These are phyloP conservation scores for Palaemon carinicauda DNA, from an alignment of 1,140 invertebrate species.

Conservation along the genomic window DNA sequence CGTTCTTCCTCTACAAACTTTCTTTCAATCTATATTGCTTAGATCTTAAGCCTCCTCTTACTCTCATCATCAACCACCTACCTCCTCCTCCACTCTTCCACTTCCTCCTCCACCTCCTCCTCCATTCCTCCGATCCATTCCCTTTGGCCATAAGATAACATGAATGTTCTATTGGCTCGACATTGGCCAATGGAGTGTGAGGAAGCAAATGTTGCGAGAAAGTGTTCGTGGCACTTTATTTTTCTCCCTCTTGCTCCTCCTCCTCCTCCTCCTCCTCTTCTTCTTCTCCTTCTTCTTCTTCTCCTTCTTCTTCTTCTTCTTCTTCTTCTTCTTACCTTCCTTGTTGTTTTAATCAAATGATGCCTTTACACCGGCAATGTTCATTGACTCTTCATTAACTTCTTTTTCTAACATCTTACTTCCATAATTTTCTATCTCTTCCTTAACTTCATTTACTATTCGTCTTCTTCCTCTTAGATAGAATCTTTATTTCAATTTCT, in stretches of 20 bases:
- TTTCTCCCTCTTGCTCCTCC: neutral
- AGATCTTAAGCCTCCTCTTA: neutral
- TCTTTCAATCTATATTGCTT: neutral
- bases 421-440: too few species aligned
- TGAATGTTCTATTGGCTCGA: neutral
- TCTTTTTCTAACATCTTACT: too few species aligned
- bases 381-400: too few species aligned
- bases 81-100: neutral
- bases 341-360: too few species aligned
- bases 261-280: neutral
- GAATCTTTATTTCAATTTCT: too few species aligned
- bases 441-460: too few species aligned
- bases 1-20: neutral
- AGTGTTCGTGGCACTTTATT: neutral
- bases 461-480: too few species aligned
- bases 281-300: neutral
- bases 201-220: slow-evolving; percentile 6
- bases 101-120: neutral
- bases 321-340: neutral
- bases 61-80: neutral
- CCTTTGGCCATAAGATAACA: neutral
- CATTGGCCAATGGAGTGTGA: slow-evolving; percentile 29
- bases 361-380: too few species aligned
- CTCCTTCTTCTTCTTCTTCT: neutral
- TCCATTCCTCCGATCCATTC: neutral